Evolutionary conservation across 1,140 invertebrate species (phyloP), one percentile per base, ranked within the genome.

Genomic region (Vanessa tameamea): DNA sequence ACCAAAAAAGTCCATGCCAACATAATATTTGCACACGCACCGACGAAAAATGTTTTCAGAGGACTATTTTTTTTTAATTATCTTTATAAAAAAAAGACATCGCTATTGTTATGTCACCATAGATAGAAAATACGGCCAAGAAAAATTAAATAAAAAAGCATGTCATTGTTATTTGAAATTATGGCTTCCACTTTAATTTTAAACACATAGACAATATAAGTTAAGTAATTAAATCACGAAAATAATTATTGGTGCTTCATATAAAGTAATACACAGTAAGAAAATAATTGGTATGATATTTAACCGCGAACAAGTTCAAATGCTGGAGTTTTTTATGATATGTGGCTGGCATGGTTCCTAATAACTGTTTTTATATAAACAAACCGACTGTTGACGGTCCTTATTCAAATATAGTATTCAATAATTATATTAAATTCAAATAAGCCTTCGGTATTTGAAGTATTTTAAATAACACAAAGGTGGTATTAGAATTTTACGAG

Each of bases 321-420:
- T 50, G 43, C 48, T 64, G 61, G 43, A n/a, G 47, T 16, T 64
- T 48, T 66, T 15, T 66, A 48, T 26, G 23, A 50, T 51, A 63
- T 50, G 37, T 57, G 68, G 57, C 73, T 70, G 73, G 73, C 73
- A 48, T 70, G 67, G 73, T 75, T 70, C 73, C 73, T 75, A 69
- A 9, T 64, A 69, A 16, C 15, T n/a, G 50, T 53, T 53, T 57
- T 57, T n/a, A 57, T 57, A 23, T 23, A 23, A 16, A 57, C 23
- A 23, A 57, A 13, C 4, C 13, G 53, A 26, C n/a, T 57, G 23
- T 57, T 57, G 53, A 20, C 53, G 20, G 23, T 57, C 11, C 20
- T 57, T 15, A 11, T n/a, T n/a, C 7, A 55, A n/a, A 55, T 57
- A 57, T 9, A 20, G 15, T 12, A 57, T 57, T 23, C 53, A 23